These are phyloP conservation scores for Diorhabda elongata DNA, from an alignment of 1,140 invertebrate species.

Conservation along the genomic window DNA sequence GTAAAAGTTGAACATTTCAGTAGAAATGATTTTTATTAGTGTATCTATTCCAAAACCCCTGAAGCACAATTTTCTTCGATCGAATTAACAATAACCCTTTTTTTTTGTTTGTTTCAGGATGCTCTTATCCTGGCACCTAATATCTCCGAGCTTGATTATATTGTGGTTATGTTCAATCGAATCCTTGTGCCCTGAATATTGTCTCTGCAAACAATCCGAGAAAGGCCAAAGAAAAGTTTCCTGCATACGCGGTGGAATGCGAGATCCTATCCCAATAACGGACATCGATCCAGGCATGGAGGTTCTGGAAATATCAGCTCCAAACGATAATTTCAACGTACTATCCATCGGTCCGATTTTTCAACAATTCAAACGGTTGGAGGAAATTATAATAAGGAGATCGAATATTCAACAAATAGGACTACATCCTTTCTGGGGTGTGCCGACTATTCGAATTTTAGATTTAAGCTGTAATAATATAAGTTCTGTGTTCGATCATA, in stretches of 20 bases:
- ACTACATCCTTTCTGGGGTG: slow-evolving; percentile 74
- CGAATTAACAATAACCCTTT: background rate
- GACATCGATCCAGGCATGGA: slow-evolving; percentile 60
- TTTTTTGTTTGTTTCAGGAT: slow-evolving; percentile 37
- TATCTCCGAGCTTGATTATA: slow-evolving; percentile 37
- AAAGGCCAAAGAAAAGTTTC: slow-evolving; percentile 36
- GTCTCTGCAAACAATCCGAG: slow-evolving; percentile 37
- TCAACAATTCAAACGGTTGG: slow-evolving; percentile 61
- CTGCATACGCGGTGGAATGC: slow-evolving; percentile 59
- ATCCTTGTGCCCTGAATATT: slow-evolving; percentile 45
- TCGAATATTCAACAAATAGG: slow-evolving; percentile 75
- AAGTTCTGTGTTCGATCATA: slow-evolving; percentile 73
- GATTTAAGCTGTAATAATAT: slow-evolving; percentile 74
- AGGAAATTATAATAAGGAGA: slow-evolving; percentile 68
- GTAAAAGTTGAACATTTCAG: too few species aligned
- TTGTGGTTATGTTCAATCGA: slow-evolving; percentile 41
- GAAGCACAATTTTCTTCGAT: background rate
- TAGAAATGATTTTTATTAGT: too few species aligned
- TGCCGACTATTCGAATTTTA: slow-evolving; percentile 62
- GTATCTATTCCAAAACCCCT: too few species aligned
- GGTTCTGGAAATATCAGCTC: slow-evolving; percentile 65
- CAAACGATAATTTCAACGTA: slow-evolving; percentile 56
- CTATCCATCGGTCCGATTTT: slow-evolving; percentile 71
- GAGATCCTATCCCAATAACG: slow-evolving; percentile 55
- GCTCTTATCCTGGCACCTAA: slow-evolving; percentile 38